Evolutionary conservation across 2,797 vertebrate genomes (phyloP).

Genomic region (Lepilemur ruficaudatus): DNA sequence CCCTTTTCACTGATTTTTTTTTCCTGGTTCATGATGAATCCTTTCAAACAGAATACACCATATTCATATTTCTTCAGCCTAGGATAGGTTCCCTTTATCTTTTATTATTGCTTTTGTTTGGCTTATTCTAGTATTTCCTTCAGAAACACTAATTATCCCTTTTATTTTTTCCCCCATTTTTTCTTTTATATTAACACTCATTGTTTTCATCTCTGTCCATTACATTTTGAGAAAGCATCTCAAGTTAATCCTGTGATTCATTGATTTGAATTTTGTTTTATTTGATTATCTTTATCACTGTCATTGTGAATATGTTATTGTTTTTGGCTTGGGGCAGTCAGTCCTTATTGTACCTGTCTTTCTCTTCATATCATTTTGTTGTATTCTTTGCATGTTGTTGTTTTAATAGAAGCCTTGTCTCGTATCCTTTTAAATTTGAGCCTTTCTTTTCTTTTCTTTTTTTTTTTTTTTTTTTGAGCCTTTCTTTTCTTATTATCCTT

Average conservation of each 20-base stretch:
- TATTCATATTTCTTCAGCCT: neutral
- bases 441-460: neutral
- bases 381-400: neutral
- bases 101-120: conserved; percentile 5
- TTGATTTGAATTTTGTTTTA: neutral
- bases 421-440: neutral
- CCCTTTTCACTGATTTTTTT: neutral
- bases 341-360: neutral
- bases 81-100: neutral
- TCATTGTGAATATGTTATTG: neutral
- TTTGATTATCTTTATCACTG: neutral
- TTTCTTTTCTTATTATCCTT: neutral
- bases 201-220: neutral
- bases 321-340: neutral
- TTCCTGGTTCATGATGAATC: neutral
- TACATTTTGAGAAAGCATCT: neutral
- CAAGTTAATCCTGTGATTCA: neutral
- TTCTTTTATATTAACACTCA: neutral
- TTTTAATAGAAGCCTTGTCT: conserved; percentile 5
- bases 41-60: neutral
- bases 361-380: neutral
- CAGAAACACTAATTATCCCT: neutral
- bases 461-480: neutral
- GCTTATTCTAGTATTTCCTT: conserved; percentile 8
- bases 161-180: conserved; percentile 25